Evolutionary conservation across 53 echinoderm and acorn worm species (phyloP).

Genomic region (Echinarachnius parma): DNA sequence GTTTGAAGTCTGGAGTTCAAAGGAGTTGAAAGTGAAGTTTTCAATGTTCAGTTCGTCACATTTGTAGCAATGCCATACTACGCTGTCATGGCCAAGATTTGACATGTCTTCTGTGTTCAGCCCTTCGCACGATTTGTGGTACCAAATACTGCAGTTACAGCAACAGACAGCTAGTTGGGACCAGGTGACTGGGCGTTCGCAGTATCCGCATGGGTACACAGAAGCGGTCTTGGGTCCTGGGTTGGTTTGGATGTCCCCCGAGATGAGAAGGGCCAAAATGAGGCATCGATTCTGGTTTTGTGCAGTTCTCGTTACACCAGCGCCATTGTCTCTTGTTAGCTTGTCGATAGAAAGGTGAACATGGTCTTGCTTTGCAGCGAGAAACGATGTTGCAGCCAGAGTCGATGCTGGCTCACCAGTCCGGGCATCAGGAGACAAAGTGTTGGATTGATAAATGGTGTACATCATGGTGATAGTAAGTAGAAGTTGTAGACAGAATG

Average conservation of each 20-base stretch:
- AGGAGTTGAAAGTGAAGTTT: slow-evolving; percentile 31
- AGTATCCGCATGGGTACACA: slow-evolving; percentile 39
- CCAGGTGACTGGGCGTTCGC: slow-evolving; percentile 35
- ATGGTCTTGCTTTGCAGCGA: too few species aligned
- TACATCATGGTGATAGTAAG: too few species aligned
- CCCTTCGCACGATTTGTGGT: slow-evolving; percentile 31
- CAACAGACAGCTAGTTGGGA: slow-evolving; percentile 34
- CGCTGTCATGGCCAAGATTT: slow-evolving; percentile 10
- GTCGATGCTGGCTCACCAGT: too few species aligned
- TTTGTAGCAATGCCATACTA: slow-evolving; percentile 35
- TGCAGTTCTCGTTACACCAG: too few species aligned
- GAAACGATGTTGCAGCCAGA: too few species aligned
- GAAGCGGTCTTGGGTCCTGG: slow-evolving; percentile 27
- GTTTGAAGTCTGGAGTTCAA: slow-evolving; percentile 28
- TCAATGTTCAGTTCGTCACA: slow-evolving; percentile 28
- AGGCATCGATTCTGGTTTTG: too few species aligned
- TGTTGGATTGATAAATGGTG: too few species aligned
- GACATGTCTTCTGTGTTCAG: not conserved
- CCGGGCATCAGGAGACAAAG: too few species aligned
- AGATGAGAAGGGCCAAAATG: too few species aligned
- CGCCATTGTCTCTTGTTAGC: too few species aligned
- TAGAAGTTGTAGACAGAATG: too few species aligned
- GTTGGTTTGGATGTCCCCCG: slow-evolving; percentile 23
- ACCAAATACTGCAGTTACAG: slow-evolving; percentile 41
- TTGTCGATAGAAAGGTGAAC: too few species aligned